Base-by-base conservation (phyloP, 2,888 invertebrate genomes). In the Synergus japonicus region DNA sequence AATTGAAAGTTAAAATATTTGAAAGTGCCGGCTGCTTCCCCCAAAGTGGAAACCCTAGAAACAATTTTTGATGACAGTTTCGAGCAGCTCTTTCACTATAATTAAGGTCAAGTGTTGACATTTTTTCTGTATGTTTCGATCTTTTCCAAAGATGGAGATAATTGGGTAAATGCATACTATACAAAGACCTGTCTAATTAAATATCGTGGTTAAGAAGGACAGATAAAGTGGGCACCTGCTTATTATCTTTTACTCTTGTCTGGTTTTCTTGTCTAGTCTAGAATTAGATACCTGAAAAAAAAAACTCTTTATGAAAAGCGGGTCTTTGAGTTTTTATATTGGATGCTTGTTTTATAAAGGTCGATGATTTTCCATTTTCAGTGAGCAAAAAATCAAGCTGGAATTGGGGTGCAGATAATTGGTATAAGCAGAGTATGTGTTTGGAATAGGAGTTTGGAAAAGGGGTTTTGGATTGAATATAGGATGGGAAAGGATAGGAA, bases 351-450 rank as follows among this genome's bases (percentile, higher is more conserved):
- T 73, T 69, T 69, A 69, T 69, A 22, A 69, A 69, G 67, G 67
- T 46, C 13, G 67, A 46, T 69, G 67, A 69, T 69, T 69, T 69
- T 69, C 67, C 67, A 29, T 49, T 46, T 49, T 67, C 44, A 67
- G 22, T 67, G 46, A 67, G 67, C 46, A 67, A 67, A 67, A 67
- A 67, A 44, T 46, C 12, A 13, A 73, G 15, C 37, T 54, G 8
- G 73, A 73, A 73, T 73, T 73, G 73, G 73, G 73, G 73, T 73
- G 73, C 29, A 73, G 73, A 66, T 66, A 66, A 66, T 66, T 66
- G 43, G n/a, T 43, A 29, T 29, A 29, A 44, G 66, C 37, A 37
- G 37, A 3, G 3, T 29, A 29, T 29, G 29, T 29, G 29, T 29
- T 29, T 29, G 29, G 29, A 29, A 29, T 29, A 29, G 29, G 2